Conservation (phyloP, 2,113 vertebrate genomes). For the Chrysochloris asiatica region DNA sequence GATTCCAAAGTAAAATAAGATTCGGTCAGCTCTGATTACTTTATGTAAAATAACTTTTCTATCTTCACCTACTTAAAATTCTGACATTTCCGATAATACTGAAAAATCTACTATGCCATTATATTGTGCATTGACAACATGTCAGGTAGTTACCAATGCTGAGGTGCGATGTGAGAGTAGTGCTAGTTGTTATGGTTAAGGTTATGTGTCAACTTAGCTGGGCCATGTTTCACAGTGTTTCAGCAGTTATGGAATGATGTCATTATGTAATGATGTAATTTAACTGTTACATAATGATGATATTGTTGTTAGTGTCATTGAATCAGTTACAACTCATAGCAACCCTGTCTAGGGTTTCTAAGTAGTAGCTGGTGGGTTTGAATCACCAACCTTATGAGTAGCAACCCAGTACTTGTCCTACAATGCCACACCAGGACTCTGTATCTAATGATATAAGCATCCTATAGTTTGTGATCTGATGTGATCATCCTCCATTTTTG, state of each 20-base stretch:
- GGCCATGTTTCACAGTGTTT: background rate
- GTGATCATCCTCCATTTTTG: too few relatives aligned
- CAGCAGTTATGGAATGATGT: background rate
- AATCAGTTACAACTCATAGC: too few relatives aligned
- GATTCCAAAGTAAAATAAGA: conserved; percentile 48
- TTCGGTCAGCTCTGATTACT: background rate
- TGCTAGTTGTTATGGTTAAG: background rate
- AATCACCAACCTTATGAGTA: too few relatives aligned
- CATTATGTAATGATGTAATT: too few relatives aligned
- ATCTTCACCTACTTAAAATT: background rate
- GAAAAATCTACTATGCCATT: too few relatives aligned
- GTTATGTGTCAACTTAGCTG: background rate
- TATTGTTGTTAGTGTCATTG: too few relatives aligned
- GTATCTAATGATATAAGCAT: background rate
- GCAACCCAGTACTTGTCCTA: too few relatives aligned
- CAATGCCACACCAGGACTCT: too few relatives aligned
- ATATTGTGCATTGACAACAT: background rate
- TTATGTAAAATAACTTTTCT: conserved; percentile 40
- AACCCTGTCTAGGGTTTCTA: too few relatives aligned
- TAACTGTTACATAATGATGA: too few relatives aligned
- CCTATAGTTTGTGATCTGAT: background rate
- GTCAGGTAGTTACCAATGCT: background rate
- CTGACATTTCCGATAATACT: too few relatives aligned
- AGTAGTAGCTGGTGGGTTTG: too few relatives aligned
- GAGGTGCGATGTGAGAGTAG: background rate